Percentiles rank a stretch among this genome's conserved stretches.
Conservation (phyloP, 2,797 vertebrate species). For the Lepidocolaptes lacrymiger region DNA sequence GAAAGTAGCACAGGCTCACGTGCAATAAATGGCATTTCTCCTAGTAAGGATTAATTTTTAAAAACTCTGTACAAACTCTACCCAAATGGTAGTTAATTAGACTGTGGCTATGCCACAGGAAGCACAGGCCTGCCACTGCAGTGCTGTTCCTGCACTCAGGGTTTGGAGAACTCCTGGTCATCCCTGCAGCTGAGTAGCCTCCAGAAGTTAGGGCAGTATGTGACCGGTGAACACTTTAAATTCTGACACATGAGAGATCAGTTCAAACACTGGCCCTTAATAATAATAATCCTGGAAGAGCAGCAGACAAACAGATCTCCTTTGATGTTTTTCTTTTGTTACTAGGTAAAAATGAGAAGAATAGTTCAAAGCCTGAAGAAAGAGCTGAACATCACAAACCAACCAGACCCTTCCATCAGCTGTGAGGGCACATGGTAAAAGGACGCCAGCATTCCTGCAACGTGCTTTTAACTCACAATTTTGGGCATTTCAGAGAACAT, state of each 20-base stretch:
- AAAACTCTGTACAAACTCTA: neutral
- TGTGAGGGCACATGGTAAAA: neutral
- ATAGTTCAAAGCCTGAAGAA: conserved; percentile 35
- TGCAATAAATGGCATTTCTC: neutral
- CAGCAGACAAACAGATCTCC: neutral
- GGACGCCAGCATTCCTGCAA: neutral
- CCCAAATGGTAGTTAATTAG: neutral
- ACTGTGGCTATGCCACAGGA: neutral
- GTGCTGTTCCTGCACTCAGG: neutral
- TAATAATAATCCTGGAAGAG: neutral
- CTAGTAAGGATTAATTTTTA: neutral
- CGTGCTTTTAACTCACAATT: neutral
- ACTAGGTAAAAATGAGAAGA: conserved; percentile 23
- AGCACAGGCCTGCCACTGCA: neutral
- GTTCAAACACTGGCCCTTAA: neutral
- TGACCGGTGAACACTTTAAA: neutral
- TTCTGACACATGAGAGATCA: neutral
- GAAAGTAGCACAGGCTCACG: neutral
- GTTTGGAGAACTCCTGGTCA: neutral
- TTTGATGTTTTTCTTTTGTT: neutral
- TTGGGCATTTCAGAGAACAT: neutral
- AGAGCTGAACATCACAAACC: conserved; percentile 18
- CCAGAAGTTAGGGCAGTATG: neutral
- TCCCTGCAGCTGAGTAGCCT: neutral
- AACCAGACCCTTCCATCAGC: neutral